Conservation (phyloP, 2,888 invertebrate species). For the Drosophila emarginata region DNA sequence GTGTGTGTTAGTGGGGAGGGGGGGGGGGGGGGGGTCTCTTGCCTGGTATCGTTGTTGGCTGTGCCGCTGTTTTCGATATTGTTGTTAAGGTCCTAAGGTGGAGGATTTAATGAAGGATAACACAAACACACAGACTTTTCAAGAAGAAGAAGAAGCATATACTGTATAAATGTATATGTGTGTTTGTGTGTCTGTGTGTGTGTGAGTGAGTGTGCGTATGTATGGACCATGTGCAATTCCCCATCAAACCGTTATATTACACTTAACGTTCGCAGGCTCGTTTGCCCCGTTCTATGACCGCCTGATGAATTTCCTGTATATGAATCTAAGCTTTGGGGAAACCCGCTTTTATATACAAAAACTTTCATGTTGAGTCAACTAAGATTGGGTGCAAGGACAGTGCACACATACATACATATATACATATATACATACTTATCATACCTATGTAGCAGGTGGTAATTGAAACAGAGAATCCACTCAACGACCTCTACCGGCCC, state of each 20-base stretch:
- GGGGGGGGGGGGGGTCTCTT: conserved; percentile 5
- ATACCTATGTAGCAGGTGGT: conserved; percentile 14
- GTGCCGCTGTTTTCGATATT: conserved; percentile 64
- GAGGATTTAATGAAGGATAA: conserved; percentile 76
- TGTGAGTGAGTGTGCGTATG: conserved; percentile 6
- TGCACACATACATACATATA: neutral
- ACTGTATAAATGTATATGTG: neutral
- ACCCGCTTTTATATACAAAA: too few species aligned
- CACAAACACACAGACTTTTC: conserved; percentile 41
- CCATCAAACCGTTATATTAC: conserved; percentile 16
- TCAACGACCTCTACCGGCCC: neutral
- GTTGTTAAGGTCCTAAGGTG: conserved; percentile 66
- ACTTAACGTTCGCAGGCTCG: conserved; percentile 28
- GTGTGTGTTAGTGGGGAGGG: too few species aligned
- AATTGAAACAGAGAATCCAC: conserved; percentile 4
- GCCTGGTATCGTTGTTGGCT: conserved; percentile 40
- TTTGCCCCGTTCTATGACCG: conserved; percentile 13
- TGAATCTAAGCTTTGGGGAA: conserved; percentile 20
- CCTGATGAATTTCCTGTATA: conserved; percentile 61
- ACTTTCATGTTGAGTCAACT: neutral
- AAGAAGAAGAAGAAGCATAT: conserved; percentile 9
- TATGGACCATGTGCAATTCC: conserved; percentile 51
- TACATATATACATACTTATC: neutral
- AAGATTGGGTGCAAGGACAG: neutral
- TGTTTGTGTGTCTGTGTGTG: neutral